Evolutionary conservation across 1,140 invertebrate species (phyloP).

Genomic region (Ceratina calcarata): DNA sequence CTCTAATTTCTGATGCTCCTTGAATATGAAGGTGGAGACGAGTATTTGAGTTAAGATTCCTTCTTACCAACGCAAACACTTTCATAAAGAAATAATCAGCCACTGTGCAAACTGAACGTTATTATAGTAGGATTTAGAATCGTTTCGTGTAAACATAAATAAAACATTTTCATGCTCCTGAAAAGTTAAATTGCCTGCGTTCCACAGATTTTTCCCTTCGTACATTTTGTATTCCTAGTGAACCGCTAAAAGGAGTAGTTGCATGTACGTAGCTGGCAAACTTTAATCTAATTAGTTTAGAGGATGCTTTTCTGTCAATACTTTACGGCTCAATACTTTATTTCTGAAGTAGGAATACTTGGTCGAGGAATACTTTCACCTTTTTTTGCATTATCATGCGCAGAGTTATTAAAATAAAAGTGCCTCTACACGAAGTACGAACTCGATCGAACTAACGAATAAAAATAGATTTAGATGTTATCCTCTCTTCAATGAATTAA

Average conservation of each 20-base stretch:
- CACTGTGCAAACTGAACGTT: too few species aligned
- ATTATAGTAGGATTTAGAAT: too few species aligned
- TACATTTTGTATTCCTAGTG: not conserved
- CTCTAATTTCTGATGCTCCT: not conserved
- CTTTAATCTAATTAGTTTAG: constrained; percentile 18
- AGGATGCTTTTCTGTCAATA: not conserved
- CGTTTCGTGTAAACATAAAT: too few species aligned
- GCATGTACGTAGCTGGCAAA: not conserved
- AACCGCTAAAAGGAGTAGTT: not conserved
- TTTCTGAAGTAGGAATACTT: not conserved
- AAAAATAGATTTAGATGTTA: not conserved
- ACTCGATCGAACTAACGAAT: not conserved
- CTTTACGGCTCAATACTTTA: constrained; percentile 2
- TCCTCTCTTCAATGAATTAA: too few species aligned
- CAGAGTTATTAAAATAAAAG: not conserved
- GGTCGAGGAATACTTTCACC: too few species aligned
- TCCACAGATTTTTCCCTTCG: not conserved
- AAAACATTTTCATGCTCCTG: too few species aligned
- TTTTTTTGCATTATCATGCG: too few species aligned
- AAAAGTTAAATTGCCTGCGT: too few species aligned
- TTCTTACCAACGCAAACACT: not conserved
- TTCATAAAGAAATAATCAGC: not conserved
- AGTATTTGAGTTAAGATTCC: not conserved
- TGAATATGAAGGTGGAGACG: too few species aligned
- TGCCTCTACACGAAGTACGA: not conserved